These are phyloP conservation scores for Resseliella maxima DNA, from an alignment of 2,888 invertebrate genomes.

Conservation along the genomic window DNA sequence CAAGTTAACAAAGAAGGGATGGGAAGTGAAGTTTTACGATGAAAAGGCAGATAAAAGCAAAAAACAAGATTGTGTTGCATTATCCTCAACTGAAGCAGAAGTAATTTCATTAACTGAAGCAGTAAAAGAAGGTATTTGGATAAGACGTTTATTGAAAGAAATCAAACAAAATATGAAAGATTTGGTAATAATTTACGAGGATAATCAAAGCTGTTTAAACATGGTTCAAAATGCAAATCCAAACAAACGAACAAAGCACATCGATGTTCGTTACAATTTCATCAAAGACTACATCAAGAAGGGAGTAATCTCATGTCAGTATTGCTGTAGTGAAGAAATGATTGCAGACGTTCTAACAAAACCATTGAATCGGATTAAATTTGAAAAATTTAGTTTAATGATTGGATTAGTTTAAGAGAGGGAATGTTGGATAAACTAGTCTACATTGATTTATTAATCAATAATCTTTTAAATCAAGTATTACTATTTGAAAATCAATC, in stretches of 20 bases:
- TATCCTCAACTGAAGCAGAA: slow-evolving; percentile 60
- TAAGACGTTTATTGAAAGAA: slow-evolving; percentile 53
- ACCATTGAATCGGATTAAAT: neutral
- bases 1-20: slow-evolving; percentile 56
- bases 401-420: too few relatives aligned
- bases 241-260: slow-evolving; percentile 60
- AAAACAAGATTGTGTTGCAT: slow-evolving; percentile 61
- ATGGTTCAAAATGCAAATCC: slow-evolving; percentile 59
- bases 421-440: too few relatives aligned
- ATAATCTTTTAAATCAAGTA: too few relatives aligned
- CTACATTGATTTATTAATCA: too few relatives aligned
- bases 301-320: slow-evolving; percentile 57
- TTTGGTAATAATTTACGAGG: slow-evolving; percentile 60
- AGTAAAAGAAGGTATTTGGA: slow-evolving; percentile 59
- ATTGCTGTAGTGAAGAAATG: slow-evolving; percentile 59
- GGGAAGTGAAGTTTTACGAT: slow-evolving; percentile 52
- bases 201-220: slow-evolving; percentile 62
- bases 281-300: slow-evolving; percentile 57
- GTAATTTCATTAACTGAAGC: slow-evolving; percentile 60
- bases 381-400: neutral
- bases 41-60: slow-evolving; percentile 57
- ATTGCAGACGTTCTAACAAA: slow-evolving; percentile 37
- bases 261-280: slow-evolving; percentile 42
- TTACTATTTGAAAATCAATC: too few relatives aligned
- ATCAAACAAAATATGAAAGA: slow-evolving; percentile 59